Evolutionary conservation across 2,888 invertebrate species (phyloP), one percentile per base, ranked within the genome.

Genomic region (Hoplodrina ambigua): DNA sequence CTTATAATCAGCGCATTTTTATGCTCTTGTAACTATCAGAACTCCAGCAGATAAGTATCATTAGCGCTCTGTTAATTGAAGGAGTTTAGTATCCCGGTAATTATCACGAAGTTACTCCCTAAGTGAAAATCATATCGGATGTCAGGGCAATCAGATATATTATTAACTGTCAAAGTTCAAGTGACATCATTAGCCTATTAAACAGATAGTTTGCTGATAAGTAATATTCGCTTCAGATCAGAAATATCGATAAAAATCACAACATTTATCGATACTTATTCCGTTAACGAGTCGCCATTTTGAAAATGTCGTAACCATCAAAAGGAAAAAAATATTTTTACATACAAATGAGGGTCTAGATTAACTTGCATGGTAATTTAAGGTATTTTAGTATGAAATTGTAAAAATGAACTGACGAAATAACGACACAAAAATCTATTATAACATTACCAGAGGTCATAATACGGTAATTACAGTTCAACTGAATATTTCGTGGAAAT

Each of bases 341-440:
- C n/a, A 15, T 67, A 78, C 83, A 85, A 87, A 87, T 85, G 86
- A 86, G 83, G 80, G 88, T 86, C 78, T 74, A 80, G 59, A 53
- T 11, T 46, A 65, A 62, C 63, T 62, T 72, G 84, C 85, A 83
- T 85, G 84, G 33, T 85, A 80, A 72, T 78, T 72, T 86, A 84
- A 85, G 77, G 37, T 80, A 75, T 62, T 76, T 71, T 58, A 75
- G 46, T 57, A 67, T 44, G 73, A 80, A 79, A 79, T 70, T 87
- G 88, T 89, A 83, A 86, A 87, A 86, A 83, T 81, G 86, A 88
- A 86, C 84, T 86, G 88, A 89, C 85, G 84, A 87, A 85, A 84
- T 86, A 85, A 83, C 83, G 86, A 83, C 82, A 85, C 84, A 82
- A 58, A 76, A 83, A 80, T 78, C 53, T 81, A 78, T 81, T 78